These are phyloP conservation scores for Regulus satrapa DNA, from an alignment of 2,113 vertebrate species.

Conservation along the genomic window DNA sequence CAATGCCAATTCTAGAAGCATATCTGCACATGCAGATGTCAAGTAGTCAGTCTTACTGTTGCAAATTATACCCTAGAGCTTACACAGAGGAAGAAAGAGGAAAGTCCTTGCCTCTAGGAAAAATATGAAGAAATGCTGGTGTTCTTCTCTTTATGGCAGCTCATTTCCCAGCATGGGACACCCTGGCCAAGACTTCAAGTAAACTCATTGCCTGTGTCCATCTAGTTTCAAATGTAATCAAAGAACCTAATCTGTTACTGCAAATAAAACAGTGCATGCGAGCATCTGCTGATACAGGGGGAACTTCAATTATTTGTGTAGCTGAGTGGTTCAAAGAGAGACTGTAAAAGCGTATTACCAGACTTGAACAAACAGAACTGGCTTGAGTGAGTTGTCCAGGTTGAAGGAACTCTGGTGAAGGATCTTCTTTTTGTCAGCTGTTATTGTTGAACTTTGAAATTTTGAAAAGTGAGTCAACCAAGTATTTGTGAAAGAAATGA, in stretches of 20 bases:
- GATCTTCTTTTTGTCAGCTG: neutral
- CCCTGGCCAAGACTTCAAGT: neutral
- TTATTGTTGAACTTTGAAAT: neutral
- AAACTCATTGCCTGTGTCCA: neutral
- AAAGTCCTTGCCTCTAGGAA: neutral
- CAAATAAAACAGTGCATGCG: neutral
- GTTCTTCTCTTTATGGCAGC: neutral
- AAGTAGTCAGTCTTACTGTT: neutral
- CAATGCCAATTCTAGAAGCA: neutral
- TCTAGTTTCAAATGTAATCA: neutral
- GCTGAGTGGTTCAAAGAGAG: neutral
- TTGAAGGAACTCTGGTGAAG: neutral
- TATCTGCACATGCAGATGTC: neutral
- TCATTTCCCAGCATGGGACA: neutral
- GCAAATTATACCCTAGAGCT: neutral
- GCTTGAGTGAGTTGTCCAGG: neutral
- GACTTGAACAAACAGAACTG: neutral
- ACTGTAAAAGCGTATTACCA: neutral
- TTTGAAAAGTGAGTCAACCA: neutral
- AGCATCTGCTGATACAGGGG: neutral
- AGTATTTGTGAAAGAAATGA: neutral
- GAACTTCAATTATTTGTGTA: neutral
- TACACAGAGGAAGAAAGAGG: neutral
- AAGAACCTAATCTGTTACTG: neutral
- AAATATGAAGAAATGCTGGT: neutral